Percentiles rank a stretch among this genome's conserved stretches.
Evolutionary conservation across 2,888 invertebrate species (phyloP).

Genomic region (Rhorus exstirpatorius): DNA sequence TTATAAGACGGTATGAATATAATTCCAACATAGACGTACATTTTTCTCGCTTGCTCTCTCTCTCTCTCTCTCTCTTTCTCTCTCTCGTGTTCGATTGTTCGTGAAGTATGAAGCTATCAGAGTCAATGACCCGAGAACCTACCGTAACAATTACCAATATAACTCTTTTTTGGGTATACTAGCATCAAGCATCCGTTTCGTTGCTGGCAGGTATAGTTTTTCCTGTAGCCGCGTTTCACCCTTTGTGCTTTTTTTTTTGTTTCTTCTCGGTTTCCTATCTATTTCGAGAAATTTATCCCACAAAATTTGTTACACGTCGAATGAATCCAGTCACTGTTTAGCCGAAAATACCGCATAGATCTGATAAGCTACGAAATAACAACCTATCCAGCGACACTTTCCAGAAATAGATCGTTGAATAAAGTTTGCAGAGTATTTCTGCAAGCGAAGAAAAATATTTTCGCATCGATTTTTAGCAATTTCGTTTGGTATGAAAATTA

Average conservation of each 20-base stretch:
- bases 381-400: no score
- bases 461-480: no score
- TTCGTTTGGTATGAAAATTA: no score
- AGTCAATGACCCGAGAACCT: slow-evolving; percentile 83
- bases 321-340: no score
- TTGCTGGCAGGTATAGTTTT: neutral
- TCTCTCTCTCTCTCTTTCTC: no score
- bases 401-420: no score
- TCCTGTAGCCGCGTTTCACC: neutral
- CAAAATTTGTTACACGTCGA: neutral
- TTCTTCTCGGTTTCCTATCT: neutral
- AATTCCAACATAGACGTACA: slow-evolving; percentile 75
- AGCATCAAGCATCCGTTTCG: neutral
- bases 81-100: slow-evolving; percentile 80
- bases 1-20: slow-evolving; percentile 62
- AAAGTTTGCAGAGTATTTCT: no score
- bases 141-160: slow-evolving; percentile 83
- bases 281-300: neutral
- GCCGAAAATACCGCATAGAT: no score
- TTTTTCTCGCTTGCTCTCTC: slow-evolving; percentile 72
- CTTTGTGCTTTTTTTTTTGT: neutral
- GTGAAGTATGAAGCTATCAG: slow-evolving; percentile 86
- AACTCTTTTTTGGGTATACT: slow-evolving; percentile 80
- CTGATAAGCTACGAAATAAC: no score
- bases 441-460: no score